A percentile compares a stretch with the other conserved stretches of the same genome.
These are phyloP conservation scores for Melolontha melolontha DNA, from an alignment of 2,888 invertebrate genomes.

Conservation along the genomic window DNA sequence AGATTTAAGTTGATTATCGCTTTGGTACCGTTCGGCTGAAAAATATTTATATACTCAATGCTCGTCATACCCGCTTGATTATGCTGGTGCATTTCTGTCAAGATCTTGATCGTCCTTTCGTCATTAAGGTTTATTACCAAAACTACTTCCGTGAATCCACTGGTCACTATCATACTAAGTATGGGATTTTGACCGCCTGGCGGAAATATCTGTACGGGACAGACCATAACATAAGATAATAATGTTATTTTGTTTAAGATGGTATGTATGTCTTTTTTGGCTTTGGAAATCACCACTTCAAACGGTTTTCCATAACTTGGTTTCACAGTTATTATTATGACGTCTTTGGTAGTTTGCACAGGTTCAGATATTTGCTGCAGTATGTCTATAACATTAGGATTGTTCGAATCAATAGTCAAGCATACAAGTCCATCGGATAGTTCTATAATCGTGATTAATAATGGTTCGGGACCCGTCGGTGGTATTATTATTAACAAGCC, in stretches of 20 bases:
- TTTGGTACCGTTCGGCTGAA: too few relatives aligned
- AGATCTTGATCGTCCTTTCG: not conserved
- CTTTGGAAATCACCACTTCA: too few relatives aligned
- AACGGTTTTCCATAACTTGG: too few relatives aligned
- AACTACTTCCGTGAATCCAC: not conserved
- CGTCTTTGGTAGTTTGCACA: not conserved
- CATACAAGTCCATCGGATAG: too few relatives aligned
- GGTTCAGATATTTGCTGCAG: not conserved
- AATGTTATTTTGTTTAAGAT: not conserved
- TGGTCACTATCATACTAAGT: not conserved
- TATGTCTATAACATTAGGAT: not conserved
- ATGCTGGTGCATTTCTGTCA: too few relatives aligned
- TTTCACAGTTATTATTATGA: too few relatives aligned
- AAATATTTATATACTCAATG: too few relatives aligned
- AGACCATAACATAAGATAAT: not conserved
- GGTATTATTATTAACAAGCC: too few relatives aligned
- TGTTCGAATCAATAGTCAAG: not conserved
- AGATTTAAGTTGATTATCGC: too few relatives aligned
- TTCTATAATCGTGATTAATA: too few relatives aligned
- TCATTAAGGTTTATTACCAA: not conserved
- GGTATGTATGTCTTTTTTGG: not conserved
- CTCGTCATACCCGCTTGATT: too few relatives aligned
- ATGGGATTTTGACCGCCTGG: slow-evolving; percentile 1
- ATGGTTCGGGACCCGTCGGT: not conserved
- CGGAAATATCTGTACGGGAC: not conserved